Evolutionary conservation across 1,140 invertebrate species (phyloP), one percentile per base, ranked within the genome.

Genomic region (Lethrus apterus): DNA sequence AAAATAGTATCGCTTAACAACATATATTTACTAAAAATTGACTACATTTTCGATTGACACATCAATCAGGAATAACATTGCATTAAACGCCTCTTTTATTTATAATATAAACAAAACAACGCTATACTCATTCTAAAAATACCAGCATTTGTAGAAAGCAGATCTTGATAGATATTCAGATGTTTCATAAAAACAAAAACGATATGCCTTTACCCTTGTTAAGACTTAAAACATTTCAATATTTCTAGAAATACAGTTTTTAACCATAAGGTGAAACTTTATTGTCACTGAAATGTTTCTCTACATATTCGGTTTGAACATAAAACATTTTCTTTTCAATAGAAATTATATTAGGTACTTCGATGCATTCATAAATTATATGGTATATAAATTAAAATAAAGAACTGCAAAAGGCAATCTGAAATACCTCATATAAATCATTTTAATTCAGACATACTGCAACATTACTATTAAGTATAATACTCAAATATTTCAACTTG

Each of bases 21-120:
- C 45, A 54, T 54, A 40, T 54, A 54, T 54, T 54, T 38, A 21
- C 43, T 34, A 42, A 48, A 42, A 51, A 48, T 54, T 54, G 48
- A 54, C 52, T 54, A 54, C 52, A 51, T 20, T 26, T 38, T 29
- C n/a, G 35, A 38, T 38, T 38, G 35, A 38, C 35, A 38, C 4
- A 11, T 40, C 32, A 18, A 34, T 35, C 20, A 43, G 21, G 13
- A 43, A 29, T 26, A 43, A 43, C 2, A 19, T 41, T 41, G 14
- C 36, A 23, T 21, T 8, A 23, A 41, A 41, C 11, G 11, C n/a
- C 14, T 34, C 19, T 17, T 34, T 13, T 9, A 17, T 34, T 17
- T 34, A 11, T 34, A 34, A 34, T 34, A n/a, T n/a, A n/a, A n/a
- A n/a, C n/a, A n/a, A n/a, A 34, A 34, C 33, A 34, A 17, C 20